Conservation (phyloP, 2,113 vertebrate species). For the Serranochromis macrocephalus region DNA sequence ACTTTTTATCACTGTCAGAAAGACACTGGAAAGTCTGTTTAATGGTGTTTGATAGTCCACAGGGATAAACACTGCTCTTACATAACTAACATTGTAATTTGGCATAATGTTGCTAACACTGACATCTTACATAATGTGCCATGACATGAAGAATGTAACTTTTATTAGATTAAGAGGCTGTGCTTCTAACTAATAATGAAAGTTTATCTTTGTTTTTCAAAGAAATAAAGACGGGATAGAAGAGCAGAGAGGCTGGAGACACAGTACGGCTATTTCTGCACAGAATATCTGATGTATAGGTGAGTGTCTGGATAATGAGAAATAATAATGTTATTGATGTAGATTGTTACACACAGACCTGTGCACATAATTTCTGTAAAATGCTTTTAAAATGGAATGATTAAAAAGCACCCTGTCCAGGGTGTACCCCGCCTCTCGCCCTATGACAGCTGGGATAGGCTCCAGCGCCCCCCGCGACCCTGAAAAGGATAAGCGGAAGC, state of each 20-base stretch:
- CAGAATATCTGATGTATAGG: background rate
- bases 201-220: background rate
- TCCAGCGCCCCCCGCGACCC: no score
- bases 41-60: background rate
- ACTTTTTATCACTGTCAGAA: background rate
- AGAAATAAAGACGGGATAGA: background rate
- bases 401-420: background rate
- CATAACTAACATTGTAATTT: background rate
- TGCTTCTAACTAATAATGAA: background rate
- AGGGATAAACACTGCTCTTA: background rate
- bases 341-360: background rate
- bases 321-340: background rate
- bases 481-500: no score
- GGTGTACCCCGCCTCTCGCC: no score
- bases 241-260: background rate
- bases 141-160: background rate
- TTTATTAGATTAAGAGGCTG: background rate
- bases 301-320: background rate
- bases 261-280: background rate
- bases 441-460: no score
- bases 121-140: background rate
- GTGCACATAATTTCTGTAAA: background rate
- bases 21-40: background rate
- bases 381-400: fast-evolving
- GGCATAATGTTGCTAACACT: background rate